Conservation (phyloP, 2,113 vertebrate genomes). For the Hucho hucho region DNA sequence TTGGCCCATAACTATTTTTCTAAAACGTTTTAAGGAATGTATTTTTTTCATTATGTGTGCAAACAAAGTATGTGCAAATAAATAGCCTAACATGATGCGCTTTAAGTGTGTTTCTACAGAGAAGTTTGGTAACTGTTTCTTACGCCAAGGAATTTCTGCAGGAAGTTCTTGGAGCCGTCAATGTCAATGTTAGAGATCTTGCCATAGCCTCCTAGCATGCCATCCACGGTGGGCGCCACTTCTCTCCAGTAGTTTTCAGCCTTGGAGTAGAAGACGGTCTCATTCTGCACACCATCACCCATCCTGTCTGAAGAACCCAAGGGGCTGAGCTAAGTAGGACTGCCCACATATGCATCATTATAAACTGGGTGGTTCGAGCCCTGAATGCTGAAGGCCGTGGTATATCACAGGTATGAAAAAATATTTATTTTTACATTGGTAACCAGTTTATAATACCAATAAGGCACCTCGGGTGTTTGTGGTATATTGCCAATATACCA, state of each 20-base stretch:
- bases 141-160: constrained; percentile 89
- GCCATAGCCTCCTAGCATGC: constrained; percentile 95
- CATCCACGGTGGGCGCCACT: constrained; percentile 86
- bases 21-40: too few species aligned
- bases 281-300: constrained; percentile 77
- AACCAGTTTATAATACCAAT: too few species aligned
- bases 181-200: constrained; percentile 94
- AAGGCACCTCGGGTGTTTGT: too few species aligned
- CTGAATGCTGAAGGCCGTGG: too few species aligned
- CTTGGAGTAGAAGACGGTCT: constrained; percentile 88
- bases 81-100: not conserved
- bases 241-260: constrained; percentile 94
- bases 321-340: not conserved
- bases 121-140: constrained; percentile 44
- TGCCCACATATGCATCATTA: too few species aligned
- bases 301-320: constrained; percentile 69
- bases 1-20: too few species aligned
- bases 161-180: constrained; percentile 89
- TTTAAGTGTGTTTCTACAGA: not conserved
- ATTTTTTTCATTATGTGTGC: too few species aligned
- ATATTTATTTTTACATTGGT: too few species aligned
- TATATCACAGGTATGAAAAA: too few species aligned
- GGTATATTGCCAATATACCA: too few species aligned
- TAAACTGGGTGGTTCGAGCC: too few species aligned
- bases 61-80: too few species aligned